Evolutionary conservation across 2,113 vertebrate species (phyloP).

Genomic region (Zapus hudsonius): DNA sequence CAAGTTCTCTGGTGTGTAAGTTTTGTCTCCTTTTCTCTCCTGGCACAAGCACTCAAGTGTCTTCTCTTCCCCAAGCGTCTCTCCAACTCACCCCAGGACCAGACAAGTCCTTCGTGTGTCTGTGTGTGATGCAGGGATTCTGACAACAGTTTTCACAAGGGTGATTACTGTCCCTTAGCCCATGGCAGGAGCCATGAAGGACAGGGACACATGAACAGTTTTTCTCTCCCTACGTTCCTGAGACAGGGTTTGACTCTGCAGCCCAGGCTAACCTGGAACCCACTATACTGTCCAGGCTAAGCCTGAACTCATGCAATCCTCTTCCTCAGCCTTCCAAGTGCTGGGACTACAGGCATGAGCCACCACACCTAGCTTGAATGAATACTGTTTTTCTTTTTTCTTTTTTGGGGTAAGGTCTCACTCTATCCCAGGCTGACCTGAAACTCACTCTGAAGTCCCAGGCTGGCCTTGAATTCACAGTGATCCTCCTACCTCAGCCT

Average conservation of each 20-base stretch:
- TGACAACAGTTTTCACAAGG: not conserved
- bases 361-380: no score
- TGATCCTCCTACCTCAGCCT: no score
- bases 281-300: not conserved
- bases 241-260: not conserved
- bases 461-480: no score
- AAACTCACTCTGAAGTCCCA: no score
- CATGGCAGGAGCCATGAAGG: no score
- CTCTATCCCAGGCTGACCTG: no score
- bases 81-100: not conserved
- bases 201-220: no score
- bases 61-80: not conserved
- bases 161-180: not conserved
- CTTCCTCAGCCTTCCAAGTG: not conserved
- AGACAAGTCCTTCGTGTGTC: not conserved
- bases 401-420: no score
- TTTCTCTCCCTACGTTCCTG: not conserved
- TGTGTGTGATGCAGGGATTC: no score
- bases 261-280: not conserved
- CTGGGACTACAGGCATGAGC: not conserved
- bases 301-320: not conserved
- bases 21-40: not conserved
- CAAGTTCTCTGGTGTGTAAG: not conserved
- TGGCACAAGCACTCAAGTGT: accelerated
- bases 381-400: not conserved